Conservation (phyloP, 2,797 vertebrate genomes). For the Sebastes trivittatus region DNA sequence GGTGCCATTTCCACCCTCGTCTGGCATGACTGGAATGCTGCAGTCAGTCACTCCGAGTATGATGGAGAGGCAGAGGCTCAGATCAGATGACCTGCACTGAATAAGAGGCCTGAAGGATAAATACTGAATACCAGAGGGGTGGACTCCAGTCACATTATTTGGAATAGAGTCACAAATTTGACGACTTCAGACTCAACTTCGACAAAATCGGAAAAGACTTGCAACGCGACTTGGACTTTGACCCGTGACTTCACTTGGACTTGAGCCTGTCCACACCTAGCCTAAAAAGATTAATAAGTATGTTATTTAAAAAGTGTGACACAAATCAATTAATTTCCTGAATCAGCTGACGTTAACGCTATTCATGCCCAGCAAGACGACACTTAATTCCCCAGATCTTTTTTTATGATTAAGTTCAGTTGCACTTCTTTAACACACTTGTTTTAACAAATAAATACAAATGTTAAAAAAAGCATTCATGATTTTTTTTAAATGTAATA, state of each 20-base stretch:
- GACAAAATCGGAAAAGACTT: too few relatives aligned
- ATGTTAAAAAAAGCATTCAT: background rate
- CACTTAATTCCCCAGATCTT: background rate
- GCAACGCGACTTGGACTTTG: background rate
- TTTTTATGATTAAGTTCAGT: too few relatives aligned
- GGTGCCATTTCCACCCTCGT: conserved; percentile 58
- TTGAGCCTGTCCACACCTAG: background rate
- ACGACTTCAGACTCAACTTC: background rate
- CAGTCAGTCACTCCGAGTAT: conserved; percentile 40
- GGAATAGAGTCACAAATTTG: background rate
- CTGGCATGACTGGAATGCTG: conserved; percentile 52
- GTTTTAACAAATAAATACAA: too few relatives aligned
- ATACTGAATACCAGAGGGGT: background rate
- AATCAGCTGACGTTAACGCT: too few relatives aligned
- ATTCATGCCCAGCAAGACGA: background rate
- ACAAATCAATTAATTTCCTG: background rate
- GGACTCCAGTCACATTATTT: background rate
- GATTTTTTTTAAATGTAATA: background rate
- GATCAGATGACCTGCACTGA: conserved; percentile 19
- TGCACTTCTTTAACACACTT: too few relatives aligned
- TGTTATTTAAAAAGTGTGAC: background rate
- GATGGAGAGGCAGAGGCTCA: conserved; percentile 39
- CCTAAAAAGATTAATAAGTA: background rate
- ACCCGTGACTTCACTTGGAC: background rate
- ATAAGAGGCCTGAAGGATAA: conserved; percentile 12